Percentiles rank a stretch among this genome's conserved stretches.
Conservation (phyloP, 2,113 vertebrate species). For the Chloebia gouldiae region DNA sequence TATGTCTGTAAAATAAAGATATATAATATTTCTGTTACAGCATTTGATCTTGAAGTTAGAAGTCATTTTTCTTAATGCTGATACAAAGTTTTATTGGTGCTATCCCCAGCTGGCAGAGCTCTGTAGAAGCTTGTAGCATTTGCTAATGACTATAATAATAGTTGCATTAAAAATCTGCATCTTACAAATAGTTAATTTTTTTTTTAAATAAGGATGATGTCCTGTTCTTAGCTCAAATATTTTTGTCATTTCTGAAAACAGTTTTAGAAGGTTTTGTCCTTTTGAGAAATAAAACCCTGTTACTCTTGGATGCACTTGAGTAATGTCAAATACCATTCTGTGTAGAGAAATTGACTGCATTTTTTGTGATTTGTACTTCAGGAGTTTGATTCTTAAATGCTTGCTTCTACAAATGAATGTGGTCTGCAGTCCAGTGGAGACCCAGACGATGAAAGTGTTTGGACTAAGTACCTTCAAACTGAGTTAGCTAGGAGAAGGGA, state of each 20-base stretch:
- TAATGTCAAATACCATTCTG: not conserved
- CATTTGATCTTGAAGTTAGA: not conserved
- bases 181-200: not conserved
- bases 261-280: not conserved
- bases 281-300: not conserved
- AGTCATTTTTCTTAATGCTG: not conserved
- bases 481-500: not conserved
- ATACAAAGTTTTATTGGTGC: not conserved
- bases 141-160: not conserved
- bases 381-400: not conserved
- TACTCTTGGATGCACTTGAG: not conserved
- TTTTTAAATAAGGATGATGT: not conserved
- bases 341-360: not conserved
- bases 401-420: not conserved
- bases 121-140: not conserved
- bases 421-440: not conserved
- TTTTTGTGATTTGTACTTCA: not conserved
- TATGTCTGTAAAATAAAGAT: not conserved
- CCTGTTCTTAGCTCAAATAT: not conserved
- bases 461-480: not conserved
- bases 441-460: not conserved
- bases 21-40: not conserved
- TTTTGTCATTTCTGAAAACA: not conserved
- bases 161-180: not conserved
- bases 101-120: not conserved